Evolutionary conservation across 2,888 invertebrate species (phyloP), one percentile per base, ranked within the genome.

Genomic region (Heliconius aoede): DNA sequence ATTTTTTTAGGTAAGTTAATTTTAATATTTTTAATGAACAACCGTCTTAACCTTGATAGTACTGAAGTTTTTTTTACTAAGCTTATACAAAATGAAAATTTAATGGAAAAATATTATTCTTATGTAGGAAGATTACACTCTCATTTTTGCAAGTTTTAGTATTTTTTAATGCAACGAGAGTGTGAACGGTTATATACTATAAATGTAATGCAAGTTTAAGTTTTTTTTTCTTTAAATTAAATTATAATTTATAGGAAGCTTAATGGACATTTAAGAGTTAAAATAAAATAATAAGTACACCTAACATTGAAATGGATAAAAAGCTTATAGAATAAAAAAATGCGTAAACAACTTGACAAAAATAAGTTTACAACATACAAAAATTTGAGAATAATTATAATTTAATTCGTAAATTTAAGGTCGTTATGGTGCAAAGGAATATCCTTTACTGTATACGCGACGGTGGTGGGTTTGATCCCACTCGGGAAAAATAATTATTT

Each of bases 241-340:
- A 40, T 40, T 40, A 13, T n/a, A n/a, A 55, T 4, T n/a, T 55
- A 55, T 55, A 55, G 55, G 55, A 55, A 55, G 55, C 55, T 11
- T 55, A 55, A 55, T n/a, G n/a, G n/a, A 55, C 55, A 55, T 9
- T 62, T n/a, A 64, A n/a, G n/a, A 21, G 3, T 28, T 28, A 51
- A 46, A 51, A 68, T 21, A 13, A 46, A 68, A 18, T 28, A 68
- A 46, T 51, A 51, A 68, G 68, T 68, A 68, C 68, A 68, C 68
- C 68, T 68, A 46, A 68, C 24, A 68, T 68, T 24, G 21, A 28
- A 68, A 18, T 24, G 11, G 26, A 24, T 18, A 55, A 26, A 51
- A 46, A 51, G 4, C 51, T 51, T 46, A 67, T 46, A 55, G 55
- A n/a, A 55, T 55, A n/a, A 55, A 18, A n/a, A 55, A 55, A 55